Conservation (phyloP, 2,797 vertebrate genomes). For the Paguma larvata region DNA sequence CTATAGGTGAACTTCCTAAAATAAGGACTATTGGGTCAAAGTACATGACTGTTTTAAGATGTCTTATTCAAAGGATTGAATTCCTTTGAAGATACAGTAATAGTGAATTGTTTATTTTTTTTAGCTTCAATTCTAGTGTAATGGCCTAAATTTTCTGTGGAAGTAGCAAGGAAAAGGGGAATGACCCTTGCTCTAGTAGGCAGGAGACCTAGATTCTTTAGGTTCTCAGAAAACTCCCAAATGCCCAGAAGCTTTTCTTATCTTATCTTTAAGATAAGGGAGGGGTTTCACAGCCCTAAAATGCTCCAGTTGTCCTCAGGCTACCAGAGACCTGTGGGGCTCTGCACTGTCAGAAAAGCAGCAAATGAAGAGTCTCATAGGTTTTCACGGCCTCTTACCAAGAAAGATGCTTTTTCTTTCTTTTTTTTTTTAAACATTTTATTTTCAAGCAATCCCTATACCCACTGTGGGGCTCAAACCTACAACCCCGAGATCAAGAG, state of each 20-base stretch:
- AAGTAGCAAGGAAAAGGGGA: neutral
- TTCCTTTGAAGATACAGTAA: neutral
- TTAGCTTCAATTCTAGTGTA: neutral
- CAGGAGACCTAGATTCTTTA: neutral
- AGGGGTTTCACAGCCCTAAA: neutral
- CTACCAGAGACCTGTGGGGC: neutral
- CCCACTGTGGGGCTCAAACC: neutral
- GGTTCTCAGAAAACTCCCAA: conserved; percentile 3
- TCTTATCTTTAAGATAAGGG: neutral
- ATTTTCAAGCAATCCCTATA: neutral
- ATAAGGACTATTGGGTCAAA: conserved; percentile 8
- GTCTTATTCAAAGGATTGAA: neutral
- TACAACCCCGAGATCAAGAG: neutral
- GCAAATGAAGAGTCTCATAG: neutral
- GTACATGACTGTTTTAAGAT: neutral
- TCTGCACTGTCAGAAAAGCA: neutral
- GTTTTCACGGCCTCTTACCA: neutral
- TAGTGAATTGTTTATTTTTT: neutral
- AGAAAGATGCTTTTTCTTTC: neutral
- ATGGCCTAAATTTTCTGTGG: neutral
- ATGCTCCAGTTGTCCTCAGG: neutral
- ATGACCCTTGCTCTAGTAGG: neutral
- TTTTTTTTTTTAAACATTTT: neutral
- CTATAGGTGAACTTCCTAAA: neutral
- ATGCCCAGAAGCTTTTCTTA: neutral